A percentile compares a stretch with the other conserved stretches of the same genome.
These are phyloP conservation scores for Chionodraco myersi DNA, from an alignment of 2,113 vertebrate genomes.

Conservation along the genomic window DNA sequence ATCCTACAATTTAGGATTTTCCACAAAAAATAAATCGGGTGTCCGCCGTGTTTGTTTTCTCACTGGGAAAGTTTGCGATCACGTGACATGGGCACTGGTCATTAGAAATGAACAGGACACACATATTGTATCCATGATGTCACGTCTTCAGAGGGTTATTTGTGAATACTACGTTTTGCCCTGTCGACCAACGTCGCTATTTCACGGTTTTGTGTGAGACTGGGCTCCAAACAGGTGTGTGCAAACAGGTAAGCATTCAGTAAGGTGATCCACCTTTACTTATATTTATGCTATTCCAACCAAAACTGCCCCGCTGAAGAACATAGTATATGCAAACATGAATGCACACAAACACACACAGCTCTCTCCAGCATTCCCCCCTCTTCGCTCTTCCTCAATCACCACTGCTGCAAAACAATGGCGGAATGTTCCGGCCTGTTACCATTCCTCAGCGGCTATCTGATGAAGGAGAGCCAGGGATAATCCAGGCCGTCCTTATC, in stretches of 20 bases:
- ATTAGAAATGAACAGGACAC: too few relatives aligned
- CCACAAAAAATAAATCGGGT: too few relatives aligned
- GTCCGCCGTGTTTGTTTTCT: too few relatives aligned
- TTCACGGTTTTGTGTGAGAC: too few relatives aligned
- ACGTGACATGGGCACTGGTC: too few relatives aligned
- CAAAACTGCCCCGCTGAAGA: conserved; percentile 25
- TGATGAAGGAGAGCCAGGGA: conserved; percentile 91
- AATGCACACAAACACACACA: conserved; percentile 25
- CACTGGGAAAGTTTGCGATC: too few relatives aligned
- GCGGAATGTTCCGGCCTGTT: conserved; percentile 79
- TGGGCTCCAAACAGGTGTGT: neutral
- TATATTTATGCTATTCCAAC: conserved; percentile 5
- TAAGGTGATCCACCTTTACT: conserved; percentile 3
- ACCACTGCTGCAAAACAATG: conserved; percentile 75
- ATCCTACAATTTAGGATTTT: too few relatives aligned
- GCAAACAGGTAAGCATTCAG: neutral
- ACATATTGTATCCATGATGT: too few relatives aligned
- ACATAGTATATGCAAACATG: conserved; percentile 21
- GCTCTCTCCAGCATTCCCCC: conserved; percentile 24
- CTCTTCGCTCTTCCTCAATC: conserved; percentile 69
- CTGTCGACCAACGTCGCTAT: too few relatives aligned
- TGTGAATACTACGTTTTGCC: too few relatives aligned
- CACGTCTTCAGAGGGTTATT: too few relatives aligned
- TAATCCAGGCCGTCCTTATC: conserved; percentile 94
- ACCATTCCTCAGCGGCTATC: conserved; percentile 81